Evolutionary conservation across 2,888 invertebrate genomes (phyloP), one percentile per base, ranked within the genome.

Genomic region (Scaptodrosophila latifasciaeformis): DNA sequence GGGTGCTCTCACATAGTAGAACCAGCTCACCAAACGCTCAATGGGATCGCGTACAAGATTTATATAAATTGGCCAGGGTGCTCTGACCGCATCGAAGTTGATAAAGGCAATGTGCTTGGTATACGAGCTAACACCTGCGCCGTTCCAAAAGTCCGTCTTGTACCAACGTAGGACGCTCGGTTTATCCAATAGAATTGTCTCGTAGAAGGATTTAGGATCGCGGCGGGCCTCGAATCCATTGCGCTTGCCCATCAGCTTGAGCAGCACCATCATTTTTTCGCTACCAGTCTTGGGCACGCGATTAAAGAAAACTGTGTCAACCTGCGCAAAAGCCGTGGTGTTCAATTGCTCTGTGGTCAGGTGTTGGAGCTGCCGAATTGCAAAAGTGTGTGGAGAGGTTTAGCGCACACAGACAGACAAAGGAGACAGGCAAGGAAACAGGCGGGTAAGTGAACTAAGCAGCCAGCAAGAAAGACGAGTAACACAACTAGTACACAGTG

Each of bases 261-360:
- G 86, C 27, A 96, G 88, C 83, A 93, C 93, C 95, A 96, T 95
- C 81, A 95, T 91, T 18, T 94, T 94, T 86, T 95, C 94, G 48
- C 94, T 94, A 62, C 95, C 96, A 30, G 95, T 95, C 87, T 96
- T 96, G 9, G 96, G 95, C 42, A 96, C 95, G 15, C 96, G 89
- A 86, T 96, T 96, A 87, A 96, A 96, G 87, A 96, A 94, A 43
- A 96, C 84, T 45, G 94, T 89, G 50, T 94, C 91, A 46, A 90
- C 89, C 56, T 84, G 67, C 5, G 84, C 82, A 29, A 64, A 75
- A 4, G 62, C 56, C 7, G 84, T 84, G 62, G 82, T 84, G 65
- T 84, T 85, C 21, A 82, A 53, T 45, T 67, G 66, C 2, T 62
- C 53, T 49, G 62, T 42, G 42, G 35, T 69, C 64, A 82, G 63